Base-by-base conservation (phyloP, 2,888 invertebrate genomes). In the Syrista parreyssii region DNA sequence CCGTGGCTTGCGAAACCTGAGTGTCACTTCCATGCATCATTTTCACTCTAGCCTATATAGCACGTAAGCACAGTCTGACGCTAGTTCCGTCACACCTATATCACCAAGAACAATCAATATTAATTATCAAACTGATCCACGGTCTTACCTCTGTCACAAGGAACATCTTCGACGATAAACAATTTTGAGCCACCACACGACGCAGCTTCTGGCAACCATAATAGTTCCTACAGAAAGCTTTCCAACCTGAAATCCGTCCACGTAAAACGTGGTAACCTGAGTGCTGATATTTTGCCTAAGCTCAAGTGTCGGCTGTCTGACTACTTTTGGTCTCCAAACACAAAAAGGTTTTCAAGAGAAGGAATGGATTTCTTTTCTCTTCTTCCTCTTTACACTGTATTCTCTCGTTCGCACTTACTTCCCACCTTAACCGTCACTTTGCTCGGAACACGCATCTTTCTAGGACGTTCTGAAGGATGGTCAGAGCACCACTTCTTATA, bases 401-500 rank as follows among this genome's bases (percentile, higher is more conserved):
- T 55, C 55, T 23, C 55, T 55, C 55, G 6, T 23, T 55, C 23
- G 23, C 55, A 55, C 55, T 23, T 23, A 9, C 55, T 55, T 15
- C 0, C 55, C 23, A 9, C 23, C 55, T 15, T 55, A 9, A 23
- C 23, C 55, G 55, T 55, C 71, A 33, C 71, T 23, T 71, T 71
- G 55, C 72, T 74, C 68, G 12, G 12, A 23, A 68, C 68, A 73
- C 75, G 78, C 76, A 79, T 78, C 78, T 75, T 69, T 78, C 73
- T 78, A 30, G 31, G 12, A 71, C 71, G 12, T 23, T 33, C 12
- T 32, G 32, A 71, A 71, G 31, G 31, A 71, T 71, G 12, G 71
- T 33, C 71, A 79, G 78, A 81, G 80, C 80, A 82, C 81, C 82
- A 83, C 82, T 86, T 82, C 84, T 79, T 83, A 84, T 85, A 85